Evolutionary conservation across 2,113 vertebrate genomes (phyloP).

Genomic region (Bubo blakistoni): DNA sequence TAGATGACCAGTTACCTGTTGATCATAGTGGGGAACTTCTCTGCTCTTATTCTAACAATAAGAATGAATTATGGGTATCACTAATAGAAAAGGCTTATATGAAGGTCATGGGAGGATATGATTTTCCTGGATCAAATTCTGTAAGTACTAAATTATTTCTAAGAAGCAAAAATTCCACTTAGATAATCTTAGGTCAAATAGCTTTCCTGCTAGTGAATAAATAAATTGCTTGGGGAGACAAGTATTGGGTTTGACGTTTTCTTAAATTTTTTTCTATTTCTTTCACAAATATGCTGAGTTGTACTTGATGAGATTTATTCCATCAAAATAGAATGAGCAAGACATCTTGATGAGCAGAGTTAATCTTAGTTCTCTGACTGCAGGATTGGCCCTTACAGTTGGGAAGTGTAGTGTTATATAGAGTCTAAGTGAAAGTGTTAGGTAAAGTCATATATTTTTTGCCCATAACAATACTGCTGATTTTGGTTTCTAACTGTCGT

Average conservation of each 20-base stretch:
- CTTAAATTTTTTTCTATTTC: background rate
- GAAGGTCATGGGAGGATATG: slow-evolving; percentile 99
- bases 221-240: background rate
- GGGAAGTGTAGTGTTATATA: background rate
- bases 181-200: background rate
- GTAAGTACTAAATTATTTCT: slow-evolving; percentile 74
- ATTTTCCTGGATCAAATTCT: slow-evolving; percentile 98
- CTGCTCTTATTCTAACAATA: slow-evolving; percentile 97
- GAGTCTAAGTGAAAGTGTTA: background rate
- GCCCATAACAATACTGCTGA: background rate
- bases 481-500: background rate
- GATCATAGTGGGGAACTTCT: slow-evolving; percentile 93
- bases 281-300: background rate
- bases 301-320: background rate
- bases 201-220: background rate
- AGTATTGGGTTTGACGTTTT: background rate
- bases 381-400: background rate
- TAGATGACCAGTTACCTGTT: slow-evolving; percentile 93
- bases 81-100: slow-evolving; percentile 99
- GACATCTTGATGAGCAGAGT: background rate
- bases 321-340: background rate
- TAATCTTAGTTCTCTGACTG: background rate
- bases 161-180: background rate
- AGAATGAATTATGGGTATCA: slow-evolving; percentile 96
- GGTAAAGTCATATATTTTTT: background rate